Evolutionary conservation across 2,797 vertebrate species (phyloP).

Genomic region (Bradypodion pumilum): DNA sequence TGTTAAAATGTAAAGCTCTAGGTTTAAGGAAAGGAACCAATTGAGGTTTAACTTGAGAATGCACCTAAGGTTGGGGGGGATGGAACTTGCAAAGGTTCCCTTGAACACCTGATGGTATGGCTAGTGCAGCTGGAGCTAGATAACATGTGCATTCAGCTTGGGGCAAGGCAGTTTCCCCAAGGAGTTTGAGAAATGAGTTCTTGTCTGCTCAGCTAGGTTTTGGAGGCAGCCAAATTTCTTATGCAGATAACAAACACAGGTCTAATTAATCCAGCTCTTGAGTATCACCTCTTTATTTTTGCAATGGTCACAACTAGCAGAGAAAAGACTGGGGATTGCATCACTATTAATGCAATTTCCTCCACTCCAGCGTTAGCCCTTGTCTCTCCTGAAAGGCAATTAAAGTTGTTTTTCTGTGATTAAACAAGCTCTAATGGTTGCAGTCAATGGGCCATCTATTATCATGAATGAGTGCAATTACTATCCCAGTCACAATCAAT

Average conservation of each 20-base stretch:
- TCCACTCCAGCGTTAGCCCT: slow-evolving; percentile 44
- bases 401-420: slow-evolving; percentile 64
- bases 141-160: not conserved
- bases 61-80: too few species aligned
- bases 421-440: slow-evolving; percentile 67
- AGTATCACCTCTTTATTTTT: slow-evolving; percentile 2
- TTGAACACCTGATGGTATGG: too few species aligned
- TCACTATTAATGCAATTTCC: slow-evolving; percentile 64
- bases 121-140: not conserved
- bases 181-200: not conserved
- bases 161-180: not conserved
- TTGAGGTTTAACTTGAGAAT: too few species aligned
- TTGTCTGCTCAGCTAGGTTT: not conserved
- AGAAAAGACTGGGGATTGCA: slow-evolving; percentile 59
- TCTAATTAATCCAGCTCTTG: not conserved
- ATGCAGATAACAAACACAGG: not conserved
- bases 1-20: too few species aligned
- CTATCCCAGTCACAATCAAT: slow-evolving; percentile 69
- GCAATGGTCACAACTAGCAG: not conserved
- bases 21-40: too few species aligned
- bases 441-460: slow-evolving; percentile 70
- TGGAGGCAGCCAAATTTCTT: not conserved
- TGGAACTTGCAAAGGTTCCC: too few species aligned
- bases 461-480: slow-evolving; percentile 70
- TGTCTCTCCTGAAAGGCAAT: slow-evolving; percentile 61